Evolutionary conservation across 2,113 vertebrate species (phyloP).

Genomic region (Odocoileus virginianus): DNA sequence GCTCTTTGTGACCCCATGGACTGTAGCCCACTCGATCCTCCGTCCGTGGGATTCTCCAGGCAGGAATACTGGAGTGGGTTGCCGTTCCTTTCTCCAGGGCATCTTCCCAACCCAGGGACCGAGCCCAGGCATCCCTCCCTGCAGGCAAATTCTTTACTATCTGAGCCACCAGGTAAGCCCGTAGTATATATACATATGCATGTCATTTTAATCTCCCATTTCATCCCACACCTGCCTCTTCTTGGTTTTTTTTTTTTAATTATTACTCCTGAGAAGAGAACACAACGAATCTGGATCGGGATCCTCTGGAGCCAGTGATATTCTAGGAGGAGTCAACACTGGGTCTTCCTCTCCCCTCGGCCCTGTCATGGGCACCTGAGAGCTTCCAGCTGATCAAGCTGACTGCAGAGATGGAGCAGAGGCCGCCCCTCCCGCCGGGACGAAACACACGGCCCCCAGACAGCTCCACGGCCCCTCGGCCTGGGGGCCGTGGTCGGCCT

Average conservation of each 20-base stretch:
- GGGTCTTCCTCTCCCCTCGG: not conserved
- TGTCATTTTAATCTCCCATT: not conserved
- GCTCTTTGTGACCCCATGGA: too few relatives aligned
- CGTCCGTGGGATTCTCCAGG: not conserved
- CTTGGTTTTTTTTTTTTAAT: accelerated
- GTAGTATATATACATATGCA: not conserved
- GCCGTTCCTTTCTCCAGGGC: not conserved
- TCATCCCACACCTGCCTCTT: not conserved
- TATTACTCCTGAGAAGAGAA: not conserved
- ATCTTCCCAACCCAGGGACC: not conserved
- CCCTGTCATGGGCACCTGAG: not conserved
- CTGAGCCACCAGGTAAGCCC: not conserved
- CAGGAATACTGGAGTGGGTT: not conserved
- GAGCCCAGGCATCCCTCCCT: not conserved
- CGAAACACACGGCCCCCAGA: accelerated
- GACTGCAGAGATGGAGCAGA: not conserved
- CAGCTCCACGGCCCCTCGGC: not conserved
- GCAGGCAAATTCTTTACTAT: not conserved
- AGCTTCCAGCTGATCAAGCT: not conserved
- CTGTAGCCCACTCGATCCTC: too few relatives aligned
- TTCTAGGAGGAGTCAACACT: not conserved
- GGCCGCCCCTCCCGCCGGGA: not conserved
- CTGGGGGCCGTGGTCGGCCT: constrained; percentile 1
- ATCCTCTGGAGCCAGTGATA: not conserved
- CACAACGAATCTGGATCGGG: not conserved